Evolutionary conservation across 2,888 invertebrate genomes (phyloP), one percentile per base, ranked within the genome.

Genomic region (Buathra laborator): DNA sequence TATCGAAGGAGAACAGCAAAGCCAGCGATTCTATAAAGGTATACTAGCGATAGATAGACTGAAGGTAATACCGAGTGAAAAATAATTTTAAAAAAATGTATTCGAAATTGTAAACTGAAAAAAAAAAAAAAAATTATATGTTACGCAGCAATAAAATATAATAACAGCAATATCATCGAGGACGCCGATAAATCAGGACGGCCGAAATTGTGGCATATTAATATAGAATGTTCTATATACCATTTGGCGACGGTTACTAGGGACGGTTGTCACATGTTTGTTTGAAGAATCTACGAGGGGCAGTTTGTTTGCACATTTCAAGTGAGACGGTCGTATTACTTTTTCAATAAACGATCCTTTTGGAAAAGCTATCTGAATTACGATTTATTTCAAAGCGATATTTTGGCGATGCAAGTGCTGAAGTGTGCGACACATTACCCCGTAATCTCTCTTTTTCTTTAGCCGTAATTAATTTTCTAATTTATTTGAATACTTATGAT

Each of bases 1-100:
- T n/a, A 84, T 86, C 19, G 82, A 86, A 46, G 82, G 82, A 12
- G 85, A 86, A 46, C 68, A 85, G 14, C 85, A 83, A 75, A 86
- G 86, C 77, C 51, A 56, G 10, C 51, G 64, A 67, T 56, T 76
- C 1, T 86, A 81, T 62, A 77, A 84, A 64, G 83, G 70, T 37
- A 77, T 84, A 51, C 14, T 78, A 43, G 66, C 62, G 5, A 46
- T 75, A 9, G 84, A 83, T 48, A 51, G 83, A 43, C n/a, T 83
- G 6, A 83, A 83, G 51, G 14, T 74, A 64, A 71, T 83, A 43
- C 66, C 51, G 29, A 82, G 24, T 4, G 56, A 82, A 56, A 12
- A 68, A 66, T 19, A 83, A 56, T 19, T 19, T 19, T 0, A 19
- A 32, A 2, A 66, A 66, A 19, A 44, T 51, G 51, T 51, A 16